These are phyloP conservation scores for Caenorhabditis wallacei DNA, from an alignment of 2,888 invertebrate genomes.

Conservation along the genomic window DNA sequence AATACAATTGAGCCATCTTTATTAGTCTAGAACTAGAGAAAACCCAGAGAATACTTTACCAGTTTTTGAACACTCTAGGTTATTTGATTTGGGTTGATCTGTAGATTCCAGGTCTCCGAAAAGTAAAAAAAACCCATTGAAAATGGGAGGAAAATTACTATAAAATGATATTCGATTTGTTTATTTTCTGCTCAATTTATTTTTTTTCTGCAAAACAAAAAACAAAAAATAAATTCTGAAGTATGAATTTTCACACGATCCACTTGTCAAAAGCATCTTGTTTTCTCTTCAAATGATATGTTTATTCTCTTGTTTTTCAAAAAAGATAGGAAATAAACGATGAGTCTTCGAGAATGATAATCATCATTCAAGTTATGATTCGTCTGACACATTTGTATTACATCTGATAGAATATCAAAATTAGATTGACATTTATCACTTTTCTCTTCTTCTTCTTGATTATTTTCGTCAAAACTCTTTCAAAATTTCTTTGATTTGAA, in stretches of 20 bases:
- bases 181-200: background rate
- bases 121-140: no score
- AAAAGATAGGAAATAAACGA: background rate
- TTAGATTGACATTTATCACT: constrained; percentile 33
- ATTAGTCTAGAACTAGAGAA: no score
- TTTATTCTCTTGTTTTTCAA: background rate
- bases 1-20: no score
- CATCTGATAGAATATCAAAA: constrained; percentile 9
- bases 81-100: no score
- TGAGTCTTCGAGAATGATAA: background rate
- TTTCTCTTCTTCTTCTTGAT: background rate
- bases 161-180: background rate
- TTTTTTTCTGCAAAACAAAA: constrained; percentile 18
- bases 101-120: no score
- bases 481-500: constrained; percentile 27
- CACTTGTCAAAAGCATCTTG: constrained; percentile 8
- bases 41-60: no score
- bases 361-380: background rate
- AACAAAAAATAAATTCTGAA: constrained; percentile 14
- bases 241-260: constrained; percentile 30
- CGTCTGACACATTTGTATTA: background rate
- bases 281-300: background rate
- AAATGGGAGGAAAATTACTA: no score
- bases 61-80: no score
- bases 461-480: constrained; percentile 30